These are phyloP conservation scores for Rhopalosiphum maidis DNA, from an alignment of 1,140 invertebrate genomes.

Conservation along the genomic window DNA sequence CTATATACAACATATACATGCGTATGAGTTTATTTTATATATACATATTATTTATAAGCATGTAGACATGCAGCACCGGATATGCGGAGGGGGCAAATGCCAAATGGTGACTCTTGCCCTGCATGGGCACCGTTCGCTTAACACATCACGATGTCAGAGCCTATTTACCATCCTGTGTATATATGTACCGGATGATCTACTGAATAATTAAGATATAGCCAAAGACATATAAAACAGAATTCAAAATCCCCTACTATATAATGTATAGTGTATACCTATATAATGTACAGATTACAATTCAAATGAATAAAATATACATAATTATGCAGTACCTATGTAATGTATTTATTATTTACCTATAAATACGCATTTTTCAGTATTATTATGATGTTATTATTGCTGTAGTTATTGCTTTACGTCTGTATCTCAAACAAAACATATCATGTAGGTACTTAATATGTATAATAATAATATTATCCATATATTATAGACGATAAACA, in stretches of 20 bases:
- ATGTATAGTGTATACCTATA: not conserved
- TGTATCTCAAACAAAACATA: not conserved
- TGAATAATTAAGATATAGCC: conserved; percentile 8
- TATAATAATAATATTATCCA: not conserved
- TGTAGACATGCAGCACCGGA: not conserved
- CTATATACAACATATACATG: not conserved
- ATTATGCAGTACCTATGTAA: not conserved
- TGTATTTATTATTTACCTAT: too few species aligned
- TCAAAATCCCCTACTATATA: not conserved
- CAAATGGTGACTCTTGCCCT: conserved; percentile 5
- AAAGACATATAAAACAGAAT: not conserved
- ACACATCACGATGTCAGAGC: not conserved
- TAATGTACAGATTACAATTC: not conserved
- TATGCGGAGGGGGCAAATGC: not conserved
- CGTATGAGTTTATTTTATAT: not conserved
- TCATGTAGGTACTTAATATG: not conserved
- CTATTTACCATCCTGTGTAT: not conserved
- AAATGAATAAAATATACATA: conserved; percentile 10
- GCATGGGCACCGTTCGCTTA: not conserved
- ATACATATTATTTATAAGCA: not conserved
- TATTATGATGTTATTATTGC: not conserved
- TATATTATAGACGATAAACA: not conserved
- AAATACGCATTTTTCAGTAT: not conserved
- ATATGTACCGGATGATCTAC: not conserved
- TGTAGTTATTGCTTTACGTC: not conserved